Conservation (phyloP, 2,113 vertebrate species). For the Spea multiplicata region DNA sequence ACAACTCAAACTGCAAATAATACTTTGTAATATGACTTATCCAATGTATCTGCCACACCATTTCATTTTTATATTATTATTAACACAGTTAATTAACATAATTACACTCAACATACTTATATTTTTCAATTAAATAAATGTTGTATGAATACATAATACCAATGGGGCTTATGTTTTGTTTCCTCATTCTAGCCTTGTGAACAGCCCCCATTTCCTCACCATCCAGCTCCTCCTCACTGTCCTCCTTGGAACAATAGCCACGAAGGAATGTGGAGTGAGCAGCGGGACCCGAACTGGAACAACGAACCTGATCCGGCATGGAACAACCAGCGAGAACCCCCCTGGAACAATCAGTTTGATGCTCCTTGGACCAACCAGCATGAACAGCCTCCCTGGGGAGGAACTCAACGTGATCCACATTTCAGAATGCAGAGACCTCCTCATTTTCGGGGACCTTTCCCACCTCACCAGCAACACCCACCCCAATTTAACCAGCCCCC, state of each 20-base stretch:
- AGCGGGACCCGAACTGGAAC: slow-evolving; percentile 89
- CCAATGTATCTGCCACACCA: too few relatives aligned
- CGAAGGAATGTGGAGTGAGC: slow-evolving; percentile 93
- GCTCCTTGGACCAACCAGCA: slow-evolving; percentile 84
- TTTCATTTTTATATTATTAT: too few relatives aligned
- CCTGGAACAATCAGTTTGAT: slow-evolving; percentile 80
- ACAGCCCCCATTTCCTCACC: slow-evolving; percentile 73
- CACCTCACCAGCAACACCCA: slow-evolving; percentile 93
- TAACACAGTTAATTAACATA: too few relatives aligned
- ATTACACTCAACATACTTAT: too few relatives aligned
- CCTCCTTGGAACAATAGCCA: slow-evolving; percentile 95
- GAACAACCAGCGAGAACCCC: slow-evolving; percentile 80
- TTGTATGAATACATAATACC: too few relatives aligned
- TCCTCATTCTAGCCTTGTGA: slow-evolving; percentile 54
- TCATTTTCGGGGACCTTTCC: slow-evolving; percentile 91
- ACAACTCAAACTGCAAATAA: too few relatives aligned
- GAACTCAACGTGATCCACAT: slow-evolving; percentile 86
- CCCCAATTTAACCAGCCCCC: slow-evolving; percentile 95
- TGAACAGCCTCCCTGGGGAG: slow-evolving; percentile 89
- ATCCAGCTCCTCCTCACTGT: slow-evolving; percentile 87
- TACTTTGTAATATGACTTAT: too few relatives aligned
- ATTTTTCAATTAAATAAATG: too few relatives aligned
- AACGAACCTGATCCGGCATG: slow-evolving; percentile 80
- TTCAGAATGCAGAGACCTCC: slow-evolving; percentile 96
- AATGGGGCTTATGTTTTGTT: background rate